phyloP scores from a whole-genome alignment of 2,797 vertebrate genomes.

The Peromyscus attwateri region DNA sequence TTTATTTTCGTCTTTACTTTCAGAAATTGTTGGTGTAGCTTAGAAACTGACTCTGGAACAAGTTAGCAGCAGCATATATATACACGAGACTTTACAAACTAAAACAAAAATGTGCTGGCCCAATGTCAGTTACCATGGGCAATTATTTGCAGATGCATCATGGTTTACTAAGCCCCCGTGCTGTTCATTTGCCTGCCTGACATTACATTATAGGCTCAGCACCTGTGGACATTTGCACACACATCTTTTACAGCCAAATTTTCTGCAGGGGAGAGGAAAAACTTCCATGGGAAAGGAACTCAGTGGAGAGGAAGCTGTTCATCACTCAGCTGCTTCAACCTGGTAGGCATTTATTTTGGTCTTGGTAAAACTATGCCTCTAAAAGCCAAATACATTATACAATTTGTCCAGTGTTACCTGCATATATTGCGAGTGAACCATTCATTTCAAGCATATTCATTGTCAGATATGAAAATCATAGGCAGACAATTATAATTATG shows the following conservation, averaged over 20 bases:
- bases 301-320: background rate
- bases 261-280: background rate
- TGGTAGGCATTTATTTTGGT: slow-evolving; percentile 8
- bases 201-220: slow-evolving; percentile 42
- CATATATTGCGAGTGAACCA: slow-evolving; percentile 24
- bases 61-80: slow-evolving; percentile 50
- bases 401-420: background rate
- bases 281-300: slow-evolving; percentile 33
- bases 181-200: slow-evolving; percentile 61
- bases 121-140: slow-evolving; percentile 33
- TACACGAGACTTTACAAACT: background rate
- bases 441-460: background rate
- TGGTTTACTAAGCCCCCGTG: slow-evolving; percentile 27
- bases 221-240: slow-evolving; percentile 74
- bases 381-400: background rate
- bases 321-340: background rate
- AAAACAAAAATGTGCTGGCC: background rate
- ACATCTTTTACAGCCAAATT: slow-evolving; percentile 72
- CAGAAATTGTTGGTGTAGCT: background rate
- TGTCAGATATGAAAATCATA: slow-evolving; percentile 15
- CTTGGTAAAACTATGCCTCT: background rate
- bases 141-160: slow-evolving; percentile 61
- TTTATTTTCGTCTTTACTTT: background rate
- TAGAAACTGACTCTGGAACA: slow-evolving; percentile 46
- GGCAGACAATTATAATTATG: background rate